A percentile compares a stretch with the other conserved stretches of the same genome.
phyloP scores from a whole-genome alignment of 2,113 vertebrate species.

The Zosterops borbonicus region DNA sequence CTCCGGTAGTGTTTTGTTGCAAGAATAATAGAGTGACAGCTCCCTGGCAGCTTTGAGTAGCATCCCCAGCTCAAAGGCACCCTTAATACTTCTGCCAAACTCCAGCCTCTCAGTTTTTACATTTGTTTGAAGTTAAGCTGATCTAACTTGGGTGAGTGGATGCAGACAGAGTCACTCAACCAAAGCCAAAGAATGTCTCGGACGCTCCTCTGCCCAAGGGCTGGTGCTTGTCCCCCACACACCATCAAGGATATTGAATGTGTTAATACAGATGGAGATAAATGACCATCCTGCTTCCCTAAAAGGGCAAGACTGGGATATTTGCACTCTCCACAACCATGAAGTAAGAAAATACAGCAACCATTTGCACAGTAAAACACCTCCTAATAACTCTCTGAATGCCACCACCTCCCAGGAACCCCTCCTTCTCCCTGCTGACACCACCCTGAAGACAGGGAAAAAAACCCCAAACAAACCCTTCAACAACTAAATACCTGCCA shows the following conservation, averaged over 20 bases:
- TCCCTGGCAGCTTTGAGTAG: background rate
- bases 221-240: accelerated
- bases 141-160: slow-evolving; percentile 22
- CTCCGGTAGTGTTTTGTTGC: background rate
- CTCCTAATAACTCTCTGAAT: background rate
- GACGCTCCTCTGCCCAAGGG: background rate
- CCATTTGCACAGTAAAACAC: background rate
- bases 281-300: background rate
- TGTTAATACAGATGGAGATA: background rate
- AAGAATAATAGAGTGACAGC: slow-evolving; percentile 39
- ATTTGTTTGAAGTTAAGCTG: slow-evolving; percentile 55
- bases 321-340: background rate
- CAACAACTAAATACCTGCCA: background rate
- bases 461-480: background rate
- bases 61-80: slow-evolving; percentile 29
- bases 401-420: background rate
- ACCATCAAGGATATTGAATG: accelerated
- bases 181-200: background rate
- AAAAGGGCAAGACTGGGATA: background rate
- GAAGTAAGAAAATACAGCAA: background rate
- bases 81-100: background rate
- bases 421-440: background rate
- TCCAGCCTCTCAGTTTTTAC: background rate
- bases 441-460: background rate
- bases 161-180: background rate